Evolutionary conservation across 2,113 vertebrate species (phyloP).

Genomic region (Malurus melanocephalus): DNA sequence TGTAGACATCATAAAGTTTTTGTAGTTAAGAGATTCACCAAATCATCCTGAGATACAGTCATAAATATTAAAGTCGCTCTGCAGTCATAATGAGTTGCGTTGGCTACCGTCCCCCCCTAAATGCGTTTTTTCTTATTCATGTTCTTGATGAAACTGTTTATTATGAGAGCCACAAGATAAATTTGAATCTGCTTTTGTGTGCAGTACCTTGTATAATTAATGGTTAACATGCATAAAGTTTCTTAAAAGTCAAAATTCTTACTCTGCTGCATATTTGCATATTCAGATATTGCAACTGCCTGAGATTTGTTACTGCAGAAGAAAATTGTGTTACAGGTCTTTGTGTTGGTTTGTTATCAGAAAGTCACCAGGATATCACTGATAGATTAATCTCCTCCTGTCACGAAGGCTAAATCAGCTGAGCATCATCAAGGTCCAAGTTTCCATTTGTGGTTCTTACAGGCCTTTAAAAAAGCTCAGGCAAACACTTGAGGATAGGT

Average conservation of each 20-base stretch:
- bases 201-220: neutral
- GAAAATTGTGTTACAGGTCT: neutral
- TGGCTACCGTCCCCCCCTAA: slow-evolving; percentile 12
- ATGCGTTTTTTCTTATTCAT: neutral
- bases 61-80: neutral
- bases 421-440: neutral
- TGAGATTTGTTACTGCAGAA: neutral
- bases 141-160: neutral
- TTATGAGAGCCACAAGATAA: neutral
- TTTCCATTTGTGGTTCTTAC: slow-evolving; percentile 28
- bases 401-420: neutral
- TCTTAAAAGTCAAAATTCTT: neutral
- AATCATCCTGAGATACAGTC: neutral
- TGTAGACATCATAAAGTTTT: slow-evolving; percentile 39
- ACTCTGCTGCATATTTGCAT: neutral
- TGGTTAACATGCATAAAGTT: neutral
- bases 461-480: neutral
- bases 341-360: neutral
- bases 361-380: neutral
- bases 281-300: neutral
- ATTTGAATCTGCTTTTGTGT: neutral
- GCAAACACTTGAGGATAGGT: neutral
- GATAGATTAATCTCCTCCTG: neutral
- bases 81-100: neutral
- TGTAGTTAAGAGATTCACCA: slow-evolving; percentile 8